Conservation (phyloP, 1,140 invertebrate genomes). For the Cyclargus thomasi region DNA sequence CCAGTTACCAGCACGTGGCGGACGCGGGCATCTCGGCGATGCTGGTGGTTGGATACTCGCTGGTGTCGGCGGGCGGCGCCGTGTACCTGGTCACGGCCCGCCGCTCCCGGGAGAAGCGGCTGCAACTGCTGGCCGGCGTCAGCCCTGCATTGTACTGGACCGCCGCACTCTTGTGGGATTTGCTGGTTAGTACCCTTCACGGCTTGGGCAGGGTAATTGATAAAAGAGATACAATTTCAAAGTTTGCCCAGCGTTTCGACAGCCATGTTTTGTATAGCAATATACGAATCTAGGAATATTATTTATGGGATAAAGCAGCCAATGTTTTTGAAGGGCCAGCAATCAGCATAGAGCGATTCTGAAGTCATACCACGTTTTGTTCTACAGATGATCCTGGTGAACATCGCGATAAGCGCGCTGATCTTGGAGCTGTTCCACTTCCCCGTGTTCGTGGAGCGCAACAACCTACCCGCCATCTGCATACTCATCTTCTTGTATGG, state of each 20-base stretch:
- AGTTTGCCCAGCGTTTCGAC: too few species aligned
- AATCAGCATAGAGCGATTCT: too few species aligned
- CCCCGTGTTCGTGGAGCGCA: conserved; percentile 78
- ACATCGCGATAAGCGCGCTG: conserved; percentile 73
- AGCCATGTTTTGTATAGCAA: too few species aligned
- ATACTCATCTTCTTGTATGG: conserved; percentile 77
- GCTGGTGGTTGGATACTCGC: conserved; percentile 77
- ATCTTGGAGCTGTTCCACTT: conserved; percentile 79
- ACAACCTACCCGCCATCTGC: conserved; percentile 78
- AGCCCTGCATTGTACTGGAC: conserved; percentile 77
- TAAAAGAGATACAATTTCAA: too few species aligned
- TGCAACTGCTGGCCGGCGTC: conserved; percentile 78
- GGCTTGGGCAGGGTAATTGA: too few species aligned
- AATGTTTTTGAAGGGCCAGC: too few species aligned
- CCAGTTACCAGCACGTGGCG: conserved; percentile 79
- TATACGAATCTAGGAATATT: too few species aligned
- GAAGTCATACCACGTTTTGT: too few species aligned
- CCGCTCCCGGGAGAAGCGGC: conserved; percentile 76
- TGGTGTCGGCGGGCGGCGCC: conserved; percentile 77
- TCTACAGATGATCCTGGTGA: conserved; percentile 65
- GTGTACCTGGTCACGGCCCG: conserved; percentile 61
- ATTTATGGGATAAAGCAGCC: too few species aligned
- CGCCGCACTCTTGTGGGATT: conserved; percentile 77
- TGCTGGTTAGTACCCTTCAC: conserved; percentile 60
- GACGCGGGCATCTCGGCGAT: conserved; percentile 81